These are phyloP conservation scores for Empidonax traillii DNA, from an alignment of 2,113 vertebrate species.

Conservation along the genomic window DNA sequence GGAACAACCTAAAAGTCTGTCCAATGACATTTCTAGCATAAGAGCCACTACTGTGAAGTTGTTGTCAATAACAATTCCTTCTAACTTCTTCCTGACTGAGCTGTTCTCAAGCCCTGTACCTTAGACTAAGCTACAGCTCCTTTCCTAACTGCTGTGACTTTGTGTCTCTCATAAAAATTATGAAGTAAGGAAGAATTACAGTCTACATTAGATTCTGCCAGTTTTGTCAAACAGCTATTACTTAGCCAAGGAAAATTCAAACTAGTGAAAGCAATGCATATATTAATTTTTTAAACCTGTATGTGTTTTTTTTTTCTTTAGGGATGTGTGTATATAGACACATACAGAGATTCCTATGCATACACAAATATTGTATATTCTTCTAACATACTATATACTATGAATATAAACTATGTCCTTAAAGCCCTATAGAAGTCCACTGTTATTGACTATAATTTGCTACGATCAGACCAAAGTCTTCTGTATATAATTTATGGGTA, in stretches of 20 bases:
- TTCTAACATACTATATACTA: neutral
- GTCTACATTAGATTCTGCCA: neutral
- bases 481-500: neutral
- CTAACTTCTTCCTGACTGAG: neutral
- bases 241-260: neutral
- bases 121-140: neutral
- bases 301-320: neutral
- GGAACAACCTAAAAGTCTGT: neutral
- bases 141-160: neutral
- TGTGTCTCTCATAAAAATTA: neutral
- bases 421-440: neutral
- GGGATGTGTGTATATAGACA: neutral
- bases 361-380: neutral
- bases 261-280: neutral
- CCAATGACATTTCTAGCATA: neutral
- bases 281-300: neutral
- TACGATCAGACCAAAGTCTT: neutral
- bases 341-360: neutral
- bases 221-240: neutral
- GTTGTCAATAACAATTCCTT: neutral
- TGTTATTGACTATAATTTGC: neutral
- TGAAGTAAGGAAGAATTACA: neutral
- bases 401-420: neutral
- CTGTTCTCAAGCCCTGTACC: neutral
- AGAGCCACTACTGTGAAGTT: neutral